Base-by-base conservation (phyloP, 2,888 invertebrate genomes). In the Nymphalis urticae region DNA sequence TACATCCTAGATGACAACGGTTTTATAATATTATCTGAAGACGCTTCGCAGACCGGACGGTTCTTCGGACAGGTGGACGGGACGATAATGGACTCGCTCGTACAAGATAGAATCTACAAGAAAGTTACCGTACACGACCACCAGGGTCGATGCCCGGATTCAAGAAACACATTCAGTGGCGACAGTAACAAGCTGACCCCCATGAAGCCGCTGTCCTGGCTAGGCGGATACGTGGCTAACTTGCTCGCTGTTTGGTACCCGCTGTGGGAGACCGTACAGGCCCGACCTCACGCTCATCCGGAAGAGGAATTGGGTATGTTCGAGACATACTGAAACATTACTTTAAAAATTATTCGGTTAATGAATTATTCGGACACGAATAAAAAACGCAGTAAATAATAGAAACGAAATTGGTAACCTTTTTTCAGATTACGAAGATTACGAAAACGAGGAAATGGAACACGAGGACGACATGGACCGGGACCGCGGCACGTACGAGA, bases 41-140 rank as follows among this genome's bases (percentile, higher is more conserved):
- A 96, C 75, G 94, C 94, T 48, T 95, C 96, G 54, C 97, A 98
- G 79, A 97, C 97, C 1, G 98, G 98, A 1, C 95, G 96, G 80
- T 98, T 98, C 89, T 98, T 98, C 81, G 98, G 98, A 0, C 97
- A 98, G 87, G 96, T 98, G 54, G 98, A 98, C 84, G 97, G 97
- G 24, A 97, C 97, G 17, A 97, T 98, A 72, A 97, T 98, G 97
- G 97, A 98, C 86, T 97, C 97, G 0, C 88, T 98, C 64, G 97
- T 98, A 0, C 97, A 98, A 82, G 97, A 97, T 81, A 94, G 96
- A 73, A 97, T 98, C 79, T 98, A 97, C 87, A 97, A 97, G 81
- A 96, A 97, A 83, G 95, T 98, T 2, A 95, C 96, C 0, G 96
- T 98, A 0, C 96, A 96, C 76, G 98, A 98, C 82, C 97, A 97